Base-by-base conservation (phyloP, 2,888 invertebrate species). In the Coenonympha glycerion region DNA sequence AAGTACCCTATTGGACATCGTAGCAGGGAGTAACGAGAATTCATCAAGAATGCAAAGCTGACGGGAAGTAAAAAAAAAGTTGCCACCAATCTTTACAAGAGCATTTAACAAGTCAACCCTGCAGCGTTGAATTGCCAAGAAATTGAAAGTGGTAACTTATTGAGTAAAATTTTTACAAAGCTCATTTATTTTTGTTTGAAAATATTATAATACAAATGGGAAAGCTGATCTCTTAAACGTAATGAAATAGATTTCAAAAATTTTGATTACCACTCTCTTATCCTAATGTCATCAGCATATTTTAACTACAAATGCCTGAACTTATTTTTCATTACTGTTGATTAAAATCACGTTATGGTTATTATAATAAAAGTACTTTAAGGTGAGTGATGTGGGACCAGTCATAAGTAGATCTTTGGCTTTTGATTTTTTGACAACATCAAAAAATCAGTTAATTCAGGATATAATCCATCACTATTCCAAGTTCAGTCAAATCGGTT, bases 241-340 rank as follows among this genome's bases (percentile, higher is more conserved):
- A 33, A 18, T 21, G 15, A 15, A 28, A 21, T 36, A 46, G 34
- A 39, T 47, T 48, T 46, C 19, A 45, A 37, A 42, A 28, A 39
- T 31, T 34, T 51, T 34, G 33, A 55, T 59, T 63, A 60, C 65
- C 63, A 61, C 64, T 61, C 60, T 61, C 64, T 53, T 53, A 56
- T 28, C 36, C 36, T 44, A 40, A 47, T 53, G 44, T 61, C 60
- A 66, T 58, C 63, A 52, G 64, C 57, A 59, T 55, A 51, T 54
- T 52, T 55, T 53, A 15, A 47, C 33, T 47, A 30, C 40, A 48
- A 41, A 34, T 28, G 24, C 22, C 21, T 41, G 46, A 56, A 58
- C 33, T 56, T 53, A 46, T 48, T 53, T 52, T 30, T 50, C 34
- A 6, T 30, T 13, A 6, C 6, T 26, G 3, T 3, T n/a, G 3